These are phyloP conservation scores for Drosophila sordidapex DNA, from an alignment of 2,888 invertebrate species.

Conservation along the genomic window DNA sequence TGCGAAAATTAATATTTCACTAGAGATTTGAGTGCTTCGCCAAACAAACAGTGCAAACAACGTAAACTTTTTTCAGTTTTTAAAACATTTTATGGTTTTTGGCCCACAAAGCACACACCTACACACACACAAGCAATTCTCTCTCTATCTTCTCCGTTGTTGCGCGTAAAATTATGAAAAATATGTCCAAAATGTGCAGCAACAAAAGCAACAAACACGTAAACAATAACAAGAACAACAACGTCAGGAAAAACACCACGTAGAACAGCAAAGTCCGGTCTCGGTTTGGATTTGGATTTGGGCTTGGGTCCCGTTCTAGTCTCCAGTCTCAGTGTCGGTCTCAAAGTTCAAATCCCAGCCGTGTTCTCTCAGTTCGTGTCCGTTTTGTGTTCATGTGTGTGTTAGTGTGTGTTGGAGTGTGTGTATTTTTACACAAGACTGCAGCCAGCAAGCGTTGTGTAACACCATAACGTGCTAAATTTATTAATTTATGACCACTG, in stretches of 20 bases:
- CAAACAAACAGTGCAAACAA: constrained; percentile 30
- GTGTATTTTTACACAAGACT: constrained; percentile 38
- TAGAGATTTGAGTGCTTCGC: constrained; percentile 67
- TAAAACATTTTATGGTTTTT: constrained; percentile 45
- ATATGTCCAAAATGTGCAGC: constrained; percentile 67
- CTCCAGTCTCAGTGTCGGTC: constrained; percentile 22
- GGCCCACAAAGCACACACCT: constrained; percentile 8
- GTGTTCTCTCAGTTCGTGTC: constrained; percentile 11
- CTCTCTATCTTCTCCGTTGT: constrained; percentile 15
- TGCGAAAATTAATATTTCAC: constrained; percentile 78
- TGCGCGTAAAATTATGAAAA: constrained; percentile 73
- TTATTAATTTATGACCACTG: constrained; percentile 71
- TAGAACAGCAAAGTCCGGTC: constrained; percentile 35
- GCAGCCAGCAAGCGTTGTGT: constrained; percentile 48
- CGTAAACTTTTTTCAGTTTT: constrained; percentile 51
- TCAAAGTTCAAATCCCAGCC: constrained; percentile 46
- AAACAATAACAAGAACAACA: constrained; percentile 32
- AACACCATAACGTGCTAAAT: constrained; percentile 72
- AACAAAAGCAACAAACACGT: constrained; percentile 22
- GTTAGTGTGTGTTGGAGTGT: constrained; percentile 1
- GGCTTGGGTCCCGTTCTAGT: constrained; percentile 6
- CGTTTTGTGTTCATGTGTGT: constrained; percentile 1
- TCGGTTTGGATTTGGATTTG: constrained; percentile 18
- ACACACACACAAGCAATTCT: constrained; percentile 27
- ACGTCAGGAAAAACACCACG: constrained; percentile 23